Percentiles rank a stretch among this genome's conserved stretches.
Conservation (phyloP, 2,888 invertebrate genomes). For the Dichetophora obliterata region DNA sequence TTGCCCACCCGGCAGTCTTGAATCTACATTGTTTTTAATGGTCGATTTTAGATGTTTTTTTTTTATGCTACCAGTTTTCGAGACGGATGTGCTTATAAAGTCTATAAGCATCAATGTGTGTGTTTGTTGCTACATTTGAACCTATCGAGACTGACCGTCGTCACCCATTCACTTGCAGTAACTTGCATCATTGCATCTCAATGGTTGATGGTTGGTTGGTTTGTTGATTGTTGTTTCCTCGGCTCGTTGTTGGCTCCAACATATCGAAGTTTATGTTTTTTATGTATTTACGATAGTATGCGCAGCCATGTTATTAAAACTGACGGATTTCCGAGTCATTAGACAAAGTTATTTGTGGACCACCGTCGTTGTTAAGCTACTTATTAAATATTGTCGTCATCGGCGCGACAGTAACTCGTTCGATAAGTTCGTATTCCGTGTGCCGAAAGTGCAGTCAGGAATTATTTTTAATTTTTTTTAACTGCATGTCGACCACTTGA, state of each 20-base stretch:
- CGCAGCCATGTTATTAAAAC: conserved; percentile 56
- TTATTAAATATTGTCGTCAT: conserved; percentile 42
- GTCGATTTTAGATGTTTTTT: background rate
- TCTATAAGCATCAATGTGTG: background rate
- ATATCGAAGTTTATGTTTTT: conserved; percentile 25
- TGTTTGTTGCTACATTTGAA: background rate
- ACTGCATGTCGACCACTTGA: no score
- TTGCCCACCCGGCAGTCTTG: no score
- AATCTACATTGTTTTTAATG: background rate
- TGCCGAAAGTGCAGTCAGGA: conserved; percentile 18
- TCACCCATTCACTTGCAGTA: conserved; percentile 5
- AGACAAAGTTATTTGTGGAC: conserved; percentile 66
- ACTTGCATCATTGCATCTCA: conserved; percentile 30
- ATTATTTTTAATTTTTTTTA: background rate
- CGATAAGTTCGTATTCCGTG: background rate
- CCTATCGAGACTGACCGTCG: conserved; percentile 18
- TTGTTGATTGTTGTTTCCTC: conserved; percentile 55
- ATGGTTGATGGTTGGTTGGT: conserved; percentile 52
- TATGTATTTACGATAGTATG: conserved; percentile 45
- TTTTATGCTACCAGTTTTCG: background rate
- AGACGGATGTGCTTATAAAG: conserved; percentile 26
- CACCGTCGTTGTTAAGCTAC: conserved; percentile 65
- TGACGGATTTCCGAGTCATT: conserved; percentile 69
- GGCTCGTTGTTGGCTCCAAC: conserved; percentile 37
- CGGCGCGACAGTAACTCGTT: conserved; percentile 6